A percentile compares a stretch with the other conserved stretches of the same genome.
Conservation (phyloP, 1,140 invertebrate species). For the Bombus cullumanus region DNA sequence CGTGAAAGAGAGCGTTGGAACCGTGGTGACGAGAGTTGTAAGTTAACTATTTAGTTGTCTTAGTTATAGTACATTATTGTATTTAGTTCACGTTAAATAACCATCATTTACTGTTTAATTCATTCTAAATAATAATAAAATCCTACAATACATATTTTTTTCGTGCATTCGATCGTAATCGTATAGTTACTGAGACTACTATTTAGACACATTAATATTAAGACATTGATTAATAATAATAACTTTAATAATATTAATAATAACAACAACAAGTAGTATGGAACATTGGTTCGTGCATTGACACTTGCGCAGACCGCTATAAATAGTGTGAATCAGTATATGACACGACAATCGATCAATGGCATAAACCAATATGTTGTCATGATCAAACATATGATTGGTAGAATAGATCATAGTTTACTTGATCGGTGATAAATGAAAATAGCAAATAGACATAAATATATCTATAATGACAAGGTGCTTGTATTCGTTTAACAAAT, state of each 20-base stretch:
- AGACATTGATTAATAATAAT: no score
- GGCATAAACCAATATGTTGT: not conserved
- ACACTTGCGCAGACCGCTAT: not conserved
- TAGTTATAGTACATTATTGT: no score
- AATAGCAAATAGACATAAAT: conserved; percentile 10
- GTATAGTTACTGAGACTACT: not conserved
- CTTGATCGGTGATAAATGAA: conserved; percentile 9
- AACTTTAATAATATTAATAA: no score
- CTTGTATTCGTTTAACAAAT: not conserved
- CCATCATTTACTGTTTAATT: no score
- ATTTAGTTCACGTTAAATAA: no score
- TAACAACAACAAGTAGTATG: no score
- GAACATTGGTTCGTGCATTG: no score
- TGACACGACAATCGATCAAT: not conserved
- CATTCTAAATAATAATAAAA: no score
- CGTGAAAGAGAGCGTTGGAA: no score
- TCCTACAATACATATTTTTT: not conserved
- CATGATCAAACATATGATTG: not conserved
- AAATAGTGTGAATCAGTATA: not conserved
- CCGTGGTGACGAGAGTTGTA: no score
- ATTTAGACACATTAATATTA: not conserved
- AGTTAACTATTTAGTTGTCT: no score
- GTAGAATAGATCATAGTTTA: conserved; percentile 5
- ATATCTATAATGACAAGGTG: not conserved
- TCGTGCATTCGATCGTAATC: not conserved